Base-by-base conservation (phyloP, 1,140 invertebrate genomes). In the Brachionus rubens region DNA sequence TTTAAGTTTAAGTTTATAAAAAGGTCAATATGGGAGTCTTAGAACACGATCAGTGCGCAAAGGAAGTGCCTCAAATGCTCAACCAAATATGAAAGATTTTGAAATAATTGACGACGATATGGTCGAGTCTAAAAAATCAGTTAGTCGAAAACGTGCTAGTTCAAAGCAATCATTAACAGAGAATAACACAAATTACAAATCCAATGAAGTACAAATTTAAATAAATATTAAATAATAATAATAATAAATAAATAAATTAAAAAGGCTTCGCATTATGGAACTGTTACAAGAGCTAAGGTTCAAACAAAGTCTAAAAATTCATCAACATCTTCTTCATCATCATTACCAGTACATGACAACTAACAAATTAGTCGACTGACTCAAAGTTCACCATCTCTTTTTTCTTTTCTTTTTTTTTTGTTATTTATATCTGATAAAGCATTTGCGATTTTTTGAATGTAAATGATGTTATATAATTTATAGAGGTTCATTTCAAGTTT, bases 151-250 rank as follows among this genome's bases (percentile, higher is more conserved):
- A 54, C 43, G 68, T 6, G 50, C 68, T 19, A 72, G 68, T 16
- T 24, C 68, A 10, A n/a, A n/a, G n/a, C 24, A 40, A 24, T 21
- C 48, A 40, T 50, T 72, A 40, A n/a, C 68, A 16, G 68, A 41
- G 10, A 16, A 26, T 16, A 41, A 26, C 10, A 10, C 26, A 4
- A 72, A 50, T 50, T 72, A 72, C 47, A 72, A 72, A 54, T 72
- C 68, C 28, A 72, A 40, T 41, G 68, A 72, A 72, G 65, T 70
- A 70, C 26, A 47, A 6, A 70, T 70, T 47, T 50, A 24, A 43
- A 24, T 28, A 24, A 19, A 26, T n/a, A 43, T 10, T n/a, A 70
- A 24, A 16, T 16, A n/a, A 47, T 24, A 6, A n/a, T 46, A 28
- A 47, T 16, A n/a, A 28, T 46, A 46, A 30, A 47, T 46, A 46